Percentiles rank a stretch among this genome's conserved stretches.
These are phyloP conservation scores for Micronycteris hirsuta DNA, from an alignment of 2,113 vertebrate species.

Conservation along the genomic window DNA sequence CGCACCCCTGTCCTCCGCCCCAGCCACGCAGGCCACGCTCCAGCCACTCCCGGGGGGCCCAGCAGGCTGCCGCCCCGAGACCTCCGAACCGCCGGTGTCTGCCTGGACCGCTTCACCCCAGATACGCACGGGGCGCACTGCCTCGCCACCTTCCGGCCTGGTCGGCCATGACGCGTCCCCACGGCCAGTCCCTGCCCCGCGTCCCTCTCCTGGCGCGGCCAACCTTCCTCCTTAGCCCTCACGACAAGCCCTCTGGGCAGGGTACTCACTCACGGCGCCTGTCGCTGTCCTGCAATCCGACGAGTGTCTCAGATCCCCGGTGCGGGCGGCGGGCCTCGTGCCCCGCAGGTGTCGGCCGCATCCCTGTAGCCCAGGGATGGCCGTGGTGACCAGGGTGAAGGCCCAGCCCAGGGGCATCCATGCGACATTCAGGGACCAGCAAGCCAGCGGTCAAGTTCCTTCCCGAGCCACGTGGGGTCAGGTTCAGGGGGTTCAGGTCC, in stretches of 20 bases:
- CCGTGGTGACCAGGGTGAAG: background rate
- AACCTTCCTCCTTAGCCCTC: background rate
- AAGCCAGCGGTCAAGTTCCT: background rate
- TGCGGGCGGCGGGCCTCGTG: too few relatives aligned
- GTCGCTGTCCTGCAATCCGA: background rate
- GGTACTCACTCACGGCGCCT: background rate
- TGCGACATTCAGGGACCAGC: background rate
- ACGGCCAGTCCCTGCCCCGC: too few relatives aligned
- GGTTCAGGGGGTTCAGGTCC: too few relatives aligned
- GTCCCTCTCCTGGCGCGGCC: background rate
- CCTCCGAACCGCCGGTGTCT: background rate
- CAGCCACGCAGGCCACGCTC: too few relatives aligned
- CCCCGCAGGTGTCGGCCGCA: background rate
- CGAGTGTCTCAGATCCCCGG: background rate
- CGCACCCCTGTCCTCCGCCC: background rate
- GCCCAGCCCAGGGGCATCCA: background rate
- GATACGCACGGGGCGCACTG: accelerated
- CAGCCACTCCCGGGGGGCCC: accelerated
- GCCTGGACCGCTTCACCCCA: background rate
- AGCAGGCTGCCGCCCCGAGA: background rate
- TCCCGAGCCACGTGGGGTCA: background rate
- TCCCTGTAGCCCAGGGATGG: background rate
- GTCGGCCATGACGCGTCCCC: too few relatives aligned
- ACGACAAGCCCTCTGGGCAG: background rate
- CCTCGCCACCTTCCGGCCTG: background rate